Evolutionary conservation across 92 coral and sea anemone species (phyloP), one percentile per base, ranked within the genome.

Genomic region (Heliopora coerulea): DNA sequence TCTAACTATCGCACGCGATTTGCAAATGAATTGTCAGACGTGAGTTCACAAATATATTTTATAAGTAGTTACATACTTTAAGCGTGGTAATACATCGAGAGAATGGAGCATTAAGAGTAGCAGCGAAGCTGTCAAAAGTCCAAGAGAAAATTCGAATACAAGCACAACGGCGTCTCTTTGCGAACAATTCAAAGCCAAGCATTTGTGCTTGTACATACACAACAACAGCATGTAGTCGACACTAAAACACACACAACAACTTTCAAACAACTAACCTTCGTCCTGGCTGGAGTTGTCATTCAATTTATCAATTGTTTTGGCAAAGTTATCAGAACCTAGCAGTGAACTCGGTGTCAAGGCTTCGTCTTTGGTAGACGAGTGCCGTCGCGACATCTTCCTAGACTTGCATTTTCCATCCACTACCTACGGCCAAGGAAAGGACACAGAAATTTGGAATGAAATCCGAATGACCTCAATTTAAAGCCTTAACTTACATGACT

Each of bases 351-450:
- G 75, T 20, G 83, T 34, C 0, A 49, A 26, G 39, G 84, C 62
- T 18, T 59, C 81, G 24, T 82, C 85, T 11, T 77, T 86, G 73
- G 80, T 84, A 44, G 74, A 49, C 25, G 30, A 13, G 9, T 31
- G 14, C 18, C 66, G 56, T 57, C 89, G 90, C 13, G 99, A 90
- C 35, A 82, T 83, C 69, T 91, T 86, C 24, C 99, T 89, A 19
- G 99, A 79, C 21, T 87, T 90, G 30, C 86, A 89, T 68, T 95
- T 95, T 31, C 96, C 88, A 67, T 95, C 91, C 14, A 95, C 99
- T 67, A 90, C 99, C 99, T 95, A 26, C 42, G 52, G 27, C 19
- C 12, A 23, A 60, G 33, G 4, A 28, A n/a, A 49, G 32, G 11
- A 31, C 18, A 21, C n/a, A 58, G 48, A 29, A 56, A 50, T 26